phyloP scores from a whole-genome alignment of 1,140 invertebrate species.

The Bradysia coprophila region DNA sequence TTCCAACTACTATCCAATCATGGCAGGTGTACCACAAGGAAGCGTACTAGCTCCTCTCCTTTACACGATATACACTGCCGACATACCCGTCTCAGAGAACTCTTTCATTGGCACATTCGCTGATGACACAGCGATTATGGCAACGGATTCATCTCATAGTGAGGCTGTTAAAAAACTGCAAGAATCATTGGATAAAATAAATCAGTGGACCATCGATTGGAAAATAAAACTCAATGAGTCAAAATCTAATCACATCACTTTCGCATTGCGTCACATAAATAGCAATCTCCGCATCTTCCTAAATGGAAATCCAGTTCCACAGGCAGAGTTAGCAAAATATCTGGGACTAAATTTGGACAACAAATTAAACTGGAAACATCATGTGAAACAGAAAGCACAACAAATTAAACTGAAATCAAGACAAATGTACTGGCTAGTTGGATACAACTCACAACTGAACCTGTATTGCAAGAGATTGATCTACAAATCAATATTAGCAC shows the following conservation, averaged over 20 bases:
- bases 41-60: conserved; percentile 8
- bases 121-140: conserved; percentile 12
- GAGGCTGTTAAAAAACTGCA: conserved; percentile 7
- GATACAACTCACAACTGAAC: too few species aligned
- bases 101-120: conserved; percentile 8
- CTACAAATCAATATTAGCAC: too few species aligned
- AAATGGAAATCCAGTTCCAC: neutral
- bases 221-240: conserved; percentile 11
- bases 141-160: neutral
- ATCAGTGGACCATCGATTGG: conserved; percentile 11
- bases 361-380: too few species aligned
- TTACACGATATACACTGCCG: conserved; percentile 8
- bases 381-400: too few species aligned
- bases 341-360: too few species aligned
- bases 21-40: conserved; percentile 11
- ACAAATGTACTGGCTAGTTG: too few species aligned
- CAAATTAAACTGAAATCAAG: too few species aligned
- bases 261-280: conserved; percentile 1
- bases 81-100: conserved; percentile 6
- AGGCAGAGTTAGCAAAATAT: too few species aligned
- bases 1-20: conserved; percentile 5
- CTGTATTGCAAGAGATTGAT: too few species aligned
- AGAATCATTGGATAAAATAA: conserved; percentile 5
- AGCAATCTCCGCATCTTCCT: neutral
- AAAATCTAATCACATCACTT: conserved; percentile 13